These are phyloP conservation scores for Ammospiza nelsoni DNA, from an alignment of 2,113 vertebrate genomes.

Conservation along the genomic window DNA sequence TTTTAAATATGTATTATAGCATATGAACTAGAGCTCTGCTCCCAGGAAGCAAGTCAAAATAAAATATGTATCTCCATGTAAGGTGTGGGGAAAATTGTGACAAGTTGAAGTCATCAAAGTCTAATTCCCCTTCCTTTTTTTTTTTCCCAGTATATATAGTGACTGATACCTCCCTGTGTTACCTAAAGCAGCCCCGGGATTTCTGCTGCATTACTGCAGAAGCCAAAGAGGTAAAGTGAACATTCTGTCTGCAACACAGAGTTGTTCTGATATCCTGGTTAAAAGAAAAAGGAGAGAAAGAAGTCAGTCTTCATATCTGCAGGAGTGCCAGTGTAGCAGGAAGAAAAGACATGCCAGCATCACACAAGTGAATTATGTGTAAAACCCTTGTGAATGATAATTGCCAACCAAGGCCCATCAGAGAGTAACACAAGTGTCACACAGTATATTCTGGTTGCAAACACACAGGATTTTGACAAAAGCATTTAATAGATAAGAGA, in stretches of 20 bases:
- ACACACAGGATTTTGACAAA: neutral
- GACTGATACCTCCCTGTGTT: slow-evolving; percentile 83
- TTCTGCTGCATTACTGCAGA: slow-evolving; percentile 96
- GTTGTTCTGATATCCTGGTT: neutral
- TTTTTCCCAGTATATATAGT: slow-evolving; percentile 86
- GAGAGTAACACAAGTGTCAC: neutral
- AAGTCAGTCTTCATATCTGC: neutral
- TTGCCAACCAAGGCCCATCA: neutral
- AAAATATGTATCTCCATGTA: neutral
- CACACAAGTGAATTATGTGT: neutral
- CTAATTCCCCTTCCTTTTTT: neutral
- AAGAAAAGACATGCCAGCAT: neutral
- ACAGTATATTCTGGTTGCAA: neutral
- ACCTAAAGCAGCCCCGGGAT: slow-evolving; percentile 90
- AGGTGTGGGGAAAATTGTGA: neutral
- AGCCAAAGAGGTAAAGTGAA: slow-evolving; percentile 85
- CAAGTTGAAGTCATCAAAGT: neutral
- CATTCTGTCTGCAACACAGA: neutral
- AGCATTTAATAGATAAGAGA: neutral
- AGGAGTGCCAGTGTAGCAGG: neutral
- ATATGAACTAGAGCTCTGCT: neutral
- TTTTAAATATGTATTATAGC: neutral
- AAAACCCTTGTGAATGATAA: neutral
- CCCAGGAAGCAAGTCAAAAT: neutral
- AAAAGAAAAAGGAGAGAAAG: neutral